Percentiles rank a stretch among this genome's conserved stretches.
Conservation (phyloP, 2,113 vertebrate genomes). For the Rhodinocichla rosea region DNA sequence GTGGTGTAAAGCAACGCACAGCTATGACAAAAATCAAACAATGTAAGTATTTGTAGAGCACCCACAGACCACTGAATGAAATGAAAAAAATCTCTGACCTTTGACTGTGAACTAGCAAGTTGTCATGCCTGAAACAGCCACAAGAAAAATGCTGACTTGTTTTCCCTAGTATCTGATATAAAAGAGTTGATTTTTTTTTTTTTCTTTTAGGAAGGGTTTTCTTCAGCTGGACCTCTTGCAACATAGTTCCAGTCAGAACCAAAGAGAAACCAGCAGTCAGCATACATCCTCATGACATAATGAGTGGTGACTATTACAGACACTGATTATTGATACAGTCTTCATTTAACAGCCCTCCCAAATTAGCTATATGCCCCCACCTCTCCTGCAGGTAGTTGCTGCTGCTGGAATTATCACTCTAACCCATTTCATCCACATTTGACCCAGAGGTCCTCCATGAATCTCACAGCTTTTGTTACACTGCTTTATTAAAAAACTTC, state of each 20-base stretch:
- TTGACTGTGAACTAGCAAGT: background rate
- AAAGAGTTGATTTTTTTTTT: background rate
- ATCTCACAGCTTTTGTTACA: background rate
- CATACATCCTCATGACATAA: accelerated
- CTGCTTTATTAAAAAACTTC: background rate
- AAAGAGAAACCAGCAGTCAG: background rate
- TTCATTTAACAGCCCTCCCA: background rate
- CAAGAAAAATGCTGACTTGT: background rate
- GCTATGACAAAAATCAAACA: background rate
- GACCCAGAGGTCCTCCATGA: background rate
- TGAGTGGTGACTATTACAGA: background rate
- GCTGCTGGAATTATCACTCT: background rate
- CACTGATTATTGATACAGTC: accelerated
- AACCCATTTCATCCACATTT: background rate
- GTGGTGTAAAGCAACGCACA: background rate
- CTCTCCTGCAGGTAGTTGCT: background rate
- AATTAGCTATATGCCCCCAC: background rate
- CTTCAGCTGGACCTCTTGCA: background rate
- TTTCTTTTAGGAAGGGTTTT: background rate
- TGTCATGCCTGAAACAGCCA: background rate
- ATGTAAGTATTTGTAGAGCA: background rate
- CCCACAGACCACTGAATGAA: background rate
- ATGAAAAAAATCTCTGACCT: background rate
- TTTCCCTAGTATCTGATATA: background rate
- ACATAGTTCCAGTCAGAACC: background rate